Evolutionary conservation across 2,888 invertebrate genomes (phyloP).

Genomic region (Napeogenes sylphis): DNA sequence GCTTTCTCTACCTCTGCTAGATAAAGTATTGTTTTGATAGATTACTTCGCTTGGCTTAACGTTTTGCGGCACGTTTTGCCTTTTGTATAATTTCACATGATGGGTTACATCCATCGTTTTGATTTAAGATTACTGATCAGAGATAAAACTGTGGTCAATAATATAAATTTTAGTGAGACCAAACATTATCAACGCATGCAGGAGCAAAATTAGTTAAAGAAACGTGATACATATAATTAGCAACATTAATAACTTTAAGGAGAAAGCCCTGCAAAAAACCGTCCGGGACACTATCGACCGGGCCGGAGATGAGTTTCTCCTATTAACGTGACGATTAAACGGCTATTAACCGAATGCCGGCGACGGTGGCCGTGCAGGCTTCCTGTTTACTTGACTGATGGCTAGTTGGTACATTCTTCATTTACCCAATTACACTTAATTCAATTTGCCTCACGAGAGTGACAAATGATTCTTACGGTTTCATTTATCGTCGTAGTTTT

Average conservation of each 20-base stretch:
- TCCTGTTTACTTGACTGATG: slow-evolving; percentile 51
- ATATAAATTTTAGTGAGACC: too few species aligned
- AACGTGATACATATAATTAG: slow-evolving; percentile 25
- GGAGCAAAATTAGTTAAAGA: slow-evolving; percentile 5
- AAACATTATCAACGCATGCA: too few species aligned
- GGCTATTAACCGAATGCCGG: slow-evolving; percentile 61
- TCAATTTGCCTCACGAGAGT: slow-evolving; percentile 19
- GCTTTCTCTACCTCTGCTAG: slow-evolving; percentile 45
- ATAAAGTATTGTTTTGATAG: slow-evolving; percentile 17
- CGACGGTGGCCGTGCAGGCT: slow-evolving; percentile 38
- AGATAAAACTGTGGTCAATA: too few species aligned
- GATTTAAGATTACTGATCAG: too few species aligned
- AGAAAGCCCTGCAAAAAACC: slow-evolving; percentile 41
- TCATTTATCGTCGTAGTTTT: neutral
- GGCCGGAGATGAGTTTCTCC: slow-evolving; percentile 61
- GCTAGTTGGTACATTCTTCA: slow-evolving; percentile 24
- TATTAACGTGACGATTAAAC: slow-evolving; percentile 64
- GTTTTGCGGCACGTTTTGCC: too few species aligned
- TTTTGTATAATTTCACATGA: too few species aligned
- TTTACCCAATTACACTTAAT: slow-evolving; percentile 28
- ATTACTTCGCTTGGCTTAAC: slow-evolving; percentile 8
- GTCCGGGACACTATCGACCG: slow-evolving; percentile 34
- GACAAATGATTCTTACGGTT: neutral
- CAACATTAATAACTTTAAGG: slow-evolving; percentile 32
- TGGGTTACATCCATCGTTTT: too few species aligned